phyloP scores from a whole-genome alignment of 37 sponge, comb jelly and placozoan species.

The Agelas oroides region DNA sequence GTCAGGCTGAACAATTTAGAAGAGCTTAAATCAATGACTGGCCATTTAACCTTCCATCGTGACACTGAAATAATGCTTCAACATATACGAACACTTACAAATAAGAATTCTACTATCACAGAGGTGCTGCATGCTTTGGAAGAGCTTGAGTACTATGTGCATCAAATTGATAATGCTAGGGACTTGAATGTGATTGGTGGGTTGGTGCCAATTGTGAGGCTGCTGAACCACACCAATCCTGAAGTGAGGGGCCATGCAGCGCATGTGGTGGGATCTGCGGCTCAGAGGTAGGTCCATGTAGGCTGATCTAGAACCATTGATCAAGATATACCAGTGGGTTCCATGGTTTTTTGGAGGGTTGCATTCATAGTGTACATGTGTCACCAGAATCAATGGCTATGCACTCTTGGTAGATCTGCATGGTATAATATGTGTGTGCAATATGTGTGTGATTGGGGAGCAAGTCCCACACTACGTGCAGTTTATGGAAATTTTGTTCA shows the following conservation, averaged over 20 bases:
- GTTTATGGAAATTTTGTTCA: no score
- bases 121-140: conserved; percentile 61
- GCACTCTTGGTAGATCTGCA: no score
- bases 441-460: no score
- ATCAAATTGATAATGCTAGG: conserved; percentile 87
- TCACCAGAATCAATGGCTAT: no score
- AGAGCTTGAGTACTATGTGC: conserved; percentile 87
- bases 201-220: conserved; percentile 55
- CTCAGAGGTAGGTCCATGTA: conserved; percentile 73
- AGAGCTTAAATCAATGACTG: neutral
- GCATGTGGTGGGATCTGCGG: conserved; percentile 83
- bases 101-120: neutral
- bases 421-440: no score
- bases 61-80: conserved; percentile 55
- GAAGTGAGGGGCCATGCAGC: conserved; percentile 67
- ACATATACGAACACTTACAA: conserved; percentile 31
- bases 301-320: no score
- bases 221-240: conserved; percentile 71
- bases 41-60: neutral
- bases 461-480: no score
- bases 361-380: no score
- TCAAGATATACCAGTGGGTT: no score
- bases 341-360: no score
- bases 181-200: conserved; percentile 82
- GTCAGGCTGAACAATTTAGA: neutral